Percentiles rank a stretch among this genome's conserved stretches.
These are phyloP conservation scores for Syndactyla subalaris DNA, from an alignment of 2,797 vertebrate species.

Conservation along the genomic window DNA sequence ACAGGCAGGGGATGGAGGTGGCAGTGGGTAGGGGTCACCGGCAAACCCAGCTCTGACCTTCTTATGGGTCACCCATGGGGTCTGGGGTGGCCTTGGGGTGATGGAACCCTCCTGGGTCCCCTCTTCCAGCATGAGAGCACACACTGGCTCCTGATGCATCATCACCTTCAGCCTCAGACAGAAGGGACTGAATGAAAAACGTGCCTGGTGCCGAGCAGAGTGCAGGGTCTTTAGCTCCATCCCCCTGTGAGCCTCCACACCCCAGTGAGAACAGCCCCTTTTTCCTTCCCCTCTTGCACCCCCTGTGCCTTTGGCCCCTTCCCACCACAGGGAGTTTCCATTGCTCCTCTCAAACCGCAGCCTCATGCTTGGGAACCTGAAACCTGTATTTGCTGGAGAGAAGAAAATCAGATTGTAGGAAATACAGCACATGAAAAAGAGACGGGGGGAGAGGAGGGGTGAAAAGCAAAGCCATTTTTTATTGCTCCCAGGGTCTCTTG, in stretches of 20 bases:
- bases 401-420: slow-evolving; percentile 41
- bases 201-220: rapidly evolving
- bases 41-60: background rate
- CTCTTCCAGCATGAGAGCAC: background rate
- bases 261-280: background rate
- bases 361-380: slow-evolving; percentile 8
- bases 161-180: background rate
- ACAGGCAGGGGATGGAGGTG: background rate
- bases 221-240: rapidly evolving
- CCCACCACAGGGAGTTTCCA: slow-evolving; percentile 28
- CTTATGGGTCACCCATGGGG: background rate
- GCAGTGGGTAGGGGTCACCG: rapidly evolving
- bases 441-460: background rate
- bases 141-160: background rate
- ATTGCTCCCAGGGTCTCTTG: background rate
- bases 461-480: background rate
- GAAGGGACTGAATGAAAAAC: background rate
- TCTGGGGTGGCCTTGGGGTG: background rate
- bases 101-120: background rate
- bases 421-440: slow-evolving; percentile 6
- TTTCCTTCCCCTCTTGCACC: background rate
- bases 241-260: background rate
- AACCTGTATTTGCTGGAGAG: slow-evolving; percentile 13
- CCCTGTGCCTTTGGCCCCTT: background rate
- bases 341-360: slow-evolving; percentile 46